phyloP scores from a whole-genome alignment of 1,140 invertebrate species.

The Ips typographus region DNA sequence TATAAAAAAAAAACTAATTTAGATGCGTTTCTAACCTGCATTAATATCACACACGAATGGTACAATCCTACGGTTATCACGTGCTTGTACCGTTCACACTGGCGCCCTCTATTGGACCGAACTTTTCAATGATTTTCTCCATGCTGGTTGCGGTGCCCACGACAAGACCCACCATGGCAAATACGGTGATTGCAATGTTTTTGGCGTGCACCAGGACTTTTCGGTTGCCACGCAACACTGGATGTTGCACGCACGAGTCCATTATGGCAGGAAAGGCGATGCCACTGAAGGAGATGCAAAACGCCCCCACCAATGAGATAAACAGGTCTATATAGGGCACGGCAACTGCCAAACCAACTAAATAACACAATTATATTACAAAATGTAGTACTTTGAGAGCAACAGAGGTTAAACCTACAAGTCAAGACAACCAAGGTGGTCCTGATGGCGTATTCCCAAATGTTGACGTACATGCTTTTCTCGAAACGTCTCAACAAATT shows the following conservation, averaged over 20 bases:
- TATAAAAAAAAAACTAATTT: too few species aligned
- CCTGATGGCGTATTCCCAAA: constrained; percentile 71
- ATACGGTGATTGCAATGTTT: constrained; percentile 69
- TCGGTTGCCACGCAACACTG: constrained; percentile 54
- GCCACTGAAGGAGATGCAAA: constrained; percentile 81
- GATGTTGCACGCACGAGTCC: constrained; percentile 62
- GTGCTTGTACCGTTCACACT: constrained; percentile 16
- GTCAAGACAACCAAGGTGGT: constrained; percentile 70
- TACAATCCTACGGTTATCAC: background rate
- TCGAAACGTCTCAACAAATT: constrained; percentile 55
- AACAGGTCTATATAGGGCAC: constrained; percentile 84
- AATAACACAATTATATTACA: constrained; percentile 20
- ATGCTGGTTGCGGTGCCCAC: constrained; percentile 75
- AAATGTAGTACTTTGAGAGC: background rate
- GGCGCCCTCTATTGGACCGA: constrained; percentile 12
- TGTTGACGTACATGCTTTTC: constrained; percentile 50
- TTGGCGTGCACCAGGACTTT: constrained; percentile 58
- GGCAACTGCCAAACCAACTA: constrained; percentile 75
- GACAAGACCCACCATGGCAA: constrained; percentile 66
- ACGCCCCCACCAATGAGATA: constrained; percentile 87
- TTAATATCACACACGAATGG: too few species aligned
- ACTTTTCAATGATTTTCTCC: constrained; percentile 55
- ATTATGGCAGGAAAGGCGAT: constrained; percentile 88
- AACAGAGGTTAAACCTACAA: constrained; percentile 63
- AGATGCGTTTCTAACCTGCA: too few species aligned